A percentile compares a stretch with the other conserved stretches of the same genome.
Conservation (phyloP, 2,797 vertebrate genomes). For the Sebastolobus alascanus region DNA sequence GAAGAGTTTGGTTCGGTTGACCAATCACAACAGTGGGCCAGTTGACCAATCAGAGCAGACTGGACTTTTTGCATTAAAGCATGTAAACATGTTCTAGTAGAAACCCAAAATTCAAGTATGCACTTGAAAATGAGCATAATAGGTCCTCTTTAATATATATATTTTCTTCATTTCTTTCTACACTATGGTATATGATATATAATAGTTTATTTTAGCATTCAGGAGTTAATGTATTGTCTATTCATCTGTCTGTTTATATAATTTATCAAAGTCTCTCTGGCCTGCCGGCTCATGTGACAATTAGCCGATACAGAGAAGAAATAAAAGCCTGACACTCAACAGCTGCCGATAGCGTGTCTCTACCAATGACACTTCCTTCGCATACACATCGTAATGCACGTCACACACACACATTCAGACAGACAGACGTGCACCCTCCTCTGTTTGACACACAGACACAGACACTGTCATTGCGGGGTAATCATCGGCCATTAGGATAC, state of each 20-base stretch:
- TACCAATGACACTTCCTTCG: conserved; percentile 1
- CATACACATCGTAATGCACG: neutral
- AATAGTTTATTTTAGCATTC: neutral
- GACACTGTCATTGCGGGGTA: conserved; percentile 73
- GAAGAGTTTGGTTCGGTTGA: too few relatives aligned
- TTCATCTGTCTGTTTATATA: conserved; percentile 31
- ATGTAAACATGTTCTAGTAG: too few relatives aligned
- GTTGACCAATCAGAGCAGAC: too few relatives aligned
- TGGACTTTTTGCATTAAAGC: too few relatives aligned
- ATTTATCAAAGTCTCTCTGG: conserved; percentile 13
- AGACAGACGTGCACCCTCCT: conserved; percentile 40
- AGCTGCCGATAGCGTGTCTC: conserved; percentile 33
- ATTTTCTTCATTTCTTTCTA: too few relatives aligned
- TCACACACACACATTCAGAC: conserved; percentile 9
- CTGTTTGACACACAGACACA: conserved; percentile 69
- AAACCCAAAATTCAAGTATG: too few relatives aligned
- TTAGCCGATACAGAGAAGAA: conserved; percentile 63
- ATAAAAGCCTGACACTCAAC: conserved; percentile 49
- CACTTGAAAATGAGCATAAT: too few relatives aligned
- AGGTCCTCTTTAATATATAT: neutral
- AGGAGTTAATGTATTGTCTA: neutral
- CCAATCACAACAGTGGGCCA: too few relatives aligned
- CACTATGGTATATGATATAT: neutral
- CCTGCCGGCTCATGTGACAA: conserved; percentile 54
- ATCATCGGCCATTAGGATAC: conserved; percentile 77